phyloP scores from a whole-genome alignment of 2,797 vertebrate genomes.

The Acrocephalus scirpaceus region DNA sequence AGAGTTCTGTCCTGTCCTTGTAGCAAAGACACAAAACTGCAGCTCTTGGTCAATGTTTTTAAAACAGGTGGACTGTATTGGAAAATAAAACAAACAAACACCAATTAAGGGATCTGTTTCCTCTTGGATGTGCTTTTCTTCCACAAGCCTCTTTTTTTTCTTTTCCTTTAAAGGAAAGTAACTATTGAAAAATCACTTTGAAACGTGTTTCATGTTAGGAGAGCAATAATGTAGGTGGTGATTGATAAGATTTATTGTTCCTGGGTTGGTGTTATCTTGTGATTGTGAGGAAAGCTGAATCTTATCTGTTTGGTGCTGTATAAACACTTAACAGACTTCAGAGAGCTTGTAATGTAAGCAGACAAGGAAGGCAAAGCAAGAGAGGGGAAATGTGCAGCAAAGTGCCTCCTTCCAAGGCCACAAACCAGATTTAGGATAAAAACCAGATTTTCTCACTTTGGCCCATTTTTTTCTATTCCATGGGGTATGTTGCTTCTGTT shows the following conservation, averaged over 20 bases:
- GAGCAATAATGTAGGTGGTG: not conserved
- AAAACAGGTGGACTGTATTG: not conserved
- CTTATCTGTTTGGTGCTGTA: not conserved
- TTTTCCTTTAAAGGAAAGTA: not conserved
- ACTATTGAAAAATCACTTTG: not conserved
- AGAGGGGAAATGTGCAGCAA: not conserved
- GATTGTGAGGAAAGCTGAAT: not conserved
- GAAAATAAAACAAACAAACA: accelerated
- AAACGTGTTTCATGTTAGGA: not conserved
- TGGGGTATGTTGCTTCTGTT: not conserved
- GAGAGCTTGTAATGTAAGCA: not conserved
- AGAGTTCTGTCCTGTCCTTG: accelerated
- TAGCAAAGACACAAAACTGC: accelerated
- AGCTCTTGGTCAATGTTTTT: not conserved
- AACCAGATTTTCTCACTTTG: not conserved
- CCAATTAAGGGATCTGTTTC: not conserved
- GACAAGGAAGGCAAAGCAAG: not conserved
- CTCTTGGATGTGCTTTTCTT: not conserved
- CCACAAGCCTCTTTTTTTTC: not conserved
- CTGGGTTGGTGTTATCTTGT: not conserved
- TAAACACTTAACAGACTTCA: not conserved
- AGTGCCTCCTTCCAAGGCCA: not conserved
- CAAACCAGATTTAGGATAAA: not conserved
- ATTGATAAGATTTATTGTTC: not conserved
- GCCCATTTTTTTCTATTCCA: not conserved